Conservation (phyloP, 2,113 vertebrate genomes). For the Anser brachyrhynchus region DNA sequence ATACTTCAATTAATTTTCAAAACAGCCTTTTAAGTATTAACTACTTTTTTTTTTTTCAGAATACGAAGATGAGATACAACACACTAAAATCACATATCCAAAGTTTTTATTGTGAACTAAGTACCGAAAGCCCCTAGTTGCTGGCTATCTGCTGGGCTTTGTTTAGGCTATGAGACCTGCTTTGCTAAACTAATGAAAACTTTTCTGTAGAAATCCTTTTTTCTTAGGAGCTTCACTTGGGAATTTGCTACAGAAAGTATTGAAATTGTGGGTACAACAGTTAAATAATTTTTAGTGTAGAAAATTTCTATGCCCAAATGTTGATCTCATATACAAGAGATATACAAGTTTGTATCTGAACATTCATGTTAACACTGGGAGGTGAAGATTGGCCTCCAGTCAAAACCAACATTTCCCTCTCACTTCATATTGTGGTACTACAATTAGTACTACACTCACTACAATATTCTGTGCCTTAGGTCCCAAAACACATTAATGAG, state of each 20-base stretch:
- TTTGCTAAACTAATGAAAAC: neutral
- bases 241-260: neutral
- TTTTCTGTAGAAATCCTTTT: neutral
- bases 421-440: neutral
- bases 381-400: neutral
- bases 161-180: neutral
- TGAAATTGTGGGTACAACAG: neutral
- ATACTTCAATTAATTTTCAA: conserved; percentile 24
- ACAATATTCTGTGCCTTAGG: fast-evolving
- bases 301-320: neutral
- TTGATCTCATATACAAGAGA: neutral
- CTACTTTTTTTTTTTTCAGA: neutral
- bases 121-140: neutral
- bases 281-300: neutral
- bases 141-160: neutral
- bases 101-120: neutral
- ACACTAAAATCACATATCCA: neutral
- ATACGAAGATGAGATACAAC: neutral
- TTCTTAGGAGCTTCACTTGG: neutral
- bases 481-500: neutral
- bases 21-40: conserved; percentile 10
- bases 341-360: neutral
- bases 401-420: neutral
- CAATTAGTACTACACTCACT: neutral
- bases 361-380: neutral